Evolutionary conservation across 30 jellyfish, hydroid and myxozoan species (phyloP), one percentile per base, ranked within the genome.

Genomic region (Rhopilema esculentum): DNA sequence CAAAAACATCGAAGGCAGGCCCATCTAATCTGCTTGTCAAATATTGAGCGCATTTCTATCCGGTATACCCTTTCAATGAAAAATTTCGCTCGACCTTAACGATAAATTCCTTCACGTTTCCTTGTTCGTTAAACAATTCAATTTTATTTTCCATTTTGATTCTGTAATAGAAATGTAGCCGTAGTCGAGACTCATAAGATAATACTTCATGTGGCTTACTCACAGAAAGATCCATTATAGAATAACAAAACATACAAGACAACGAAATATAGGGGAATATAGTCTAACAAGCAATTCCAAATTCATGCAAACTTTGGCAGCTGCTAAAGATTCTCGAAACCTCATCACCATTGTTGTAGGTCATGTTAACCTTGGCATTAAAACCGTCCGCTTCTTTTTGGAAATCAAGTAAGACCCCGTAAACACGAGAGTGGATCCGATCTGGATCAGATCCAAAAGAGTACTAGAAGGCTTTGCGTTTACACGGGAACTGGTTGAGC

Each of bases 81-180:
- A 74, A 72, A 72, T 72, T 74, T 72, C 23, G 27, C 73, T 72
- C 83, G 12, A 72, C 83, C 24, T 72, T 72, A 17, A 72, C 73
- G 8, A 72, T 72, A 72, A 72, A 72, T 72, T 72, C 83, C 73
- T 27, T 27, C 75, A 72, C 25, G 83, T 72, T 72, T 72, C 83
- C 83, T 25, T 72, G 16, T 8, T 29, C 72, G 83, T 72, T 72
- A 29, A 72, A 72, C 21, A 72, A 74, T 32, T 72, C 28, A 72
- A 72, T 22, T 72, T 72, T 72, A 16, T 29, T 72, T 72, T 72
- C 83, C 83, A 72, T 72, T 72, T 72, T 72, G 83, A 32, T 25
- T 66, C 26, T 72, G 83, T 72, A n/a, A 72, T 32, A 72, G 83
- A 72, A 72, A 72, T 72, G 72, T 72, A 72, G 72, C 83, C 83